Percentiles rank a stretch among this genome's conserved stretches.
phyloP scores from a whole-genome alignment of 2,888 invertebrate species.

The Xestia sexstrigata region DNA sequence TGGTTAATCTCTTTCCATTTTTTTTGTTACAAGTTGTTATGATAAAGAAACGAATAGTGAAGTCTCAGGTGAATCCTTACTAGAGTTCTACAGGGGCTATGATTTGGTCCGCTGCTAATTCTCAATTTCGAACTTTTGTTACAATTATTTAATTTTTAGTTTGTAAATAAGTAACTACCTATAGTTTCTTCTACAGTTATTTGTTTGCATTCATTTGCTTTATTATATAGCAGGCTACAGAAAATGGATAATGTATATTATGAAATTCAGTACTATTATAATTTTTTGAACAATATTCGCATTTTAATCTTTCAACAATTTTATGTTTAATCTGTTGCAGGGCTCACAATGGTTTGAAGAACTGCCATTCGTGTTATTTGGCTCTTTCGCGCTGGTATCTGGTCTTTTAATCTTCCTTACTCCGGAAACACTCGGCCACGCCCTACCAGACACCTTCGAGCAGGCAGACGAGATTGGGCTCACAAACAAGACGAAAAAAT shows the following conservation, averaged over 20 bases:
- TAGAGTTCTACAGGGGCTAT: neutral
- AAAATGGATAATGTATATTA: neutral
- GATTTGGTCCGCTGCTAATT: neutral
- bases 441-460: constrained; percentile 77
- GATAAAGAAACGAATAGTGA: neutral
- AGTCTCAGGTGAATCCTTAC: neutral
- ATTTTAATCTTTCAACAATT: neutral
- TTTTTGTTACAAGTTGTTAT: neutral
- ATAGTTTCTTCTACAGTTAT: too few species aligned
- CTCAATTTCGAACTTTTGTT: neutral
- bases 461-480: constrained; percentile 61
- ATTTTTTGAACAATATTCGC: neutral
- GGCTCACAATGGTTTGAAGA: constrained; percentile 78
- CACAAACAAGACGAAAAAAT: constrained; percentile 15
- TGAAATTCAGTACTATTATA: neutral
- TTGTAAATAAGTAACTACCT: too few species aligned
- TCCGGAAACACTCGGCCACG: constrained; percentile 90
- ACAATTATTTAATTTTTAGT: neutral
- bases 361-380: constrained; percentile 90
- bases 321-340: constrained; percentile 65
- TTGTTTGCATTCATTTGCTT: too few species aligned
- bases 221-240: neutral
- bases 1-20: neutral
- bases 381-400: constrained; percentile 85
- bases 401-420: constrained; percentile 89